Percentiles rank a stretch among this genome's conserved stretches.
phyloP scores from a whole-genome alignment of 1,140 invertebrate species.

The Leptinotarsa lineolata region DNA sequence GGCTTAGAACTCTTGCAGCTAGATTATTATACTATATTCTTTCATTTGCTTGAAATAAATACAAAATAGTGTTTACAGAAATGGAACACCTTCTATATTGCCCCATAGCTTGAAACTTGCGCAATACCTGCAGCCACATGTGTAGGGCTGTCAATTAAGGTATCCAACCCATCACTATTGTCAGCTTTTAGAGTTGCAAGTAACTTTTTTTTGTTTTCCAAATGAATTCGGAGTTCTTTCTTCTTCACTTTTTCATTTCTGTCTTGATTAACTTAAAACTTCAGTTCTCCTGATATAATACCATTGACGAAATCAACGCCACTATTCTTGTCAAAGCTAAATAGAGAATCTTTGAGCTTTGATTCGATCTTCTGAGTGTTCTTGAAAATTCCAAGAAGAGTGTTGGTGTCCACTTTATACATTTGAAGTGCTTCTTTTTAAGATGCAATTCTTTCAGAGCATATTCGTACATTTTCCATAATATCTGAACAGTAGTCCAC shows the following conservation, averaged over 20 bases:
- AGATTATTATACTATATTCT: slow-evolving; percentile 10
- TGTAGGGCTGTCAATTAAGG: slow-evolving; percentile 33
- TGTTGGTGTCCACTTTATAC: slow-evolving; percentile 56
- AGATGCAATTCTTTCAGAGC: slow-evolving; percentile 57
- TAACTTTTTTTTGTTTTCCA: slow-evolving; percentile 62
- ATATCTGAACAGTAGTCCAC: slow-evolving; percentile 58
- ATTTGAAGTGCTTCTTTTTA: slow-evolving; percentile 57
- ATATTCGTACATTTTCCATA: slow-evolving; percentile 58
- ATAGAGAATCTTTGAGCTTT: slow-evolving; percentile 46
- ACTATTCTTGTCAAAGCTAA: slow-evolving; percentile 35
- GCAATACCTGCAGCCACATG: slow-evolving; percentile 3
- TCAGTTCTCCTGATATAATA: slow-evolving; percentile 48
- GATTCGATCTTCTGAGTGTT: slow-evolving; percentile 52
- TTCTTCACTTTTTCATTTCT: slow-evolving; percentile 47
- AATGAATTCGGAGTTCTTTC: slow-evolving; percentile 44
- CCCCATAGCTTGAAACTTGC: not conserved
- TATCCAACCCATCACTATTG: slow-evolving; percentile 62
- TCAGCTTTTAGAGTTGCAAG: slow-evolving; percentile 68
- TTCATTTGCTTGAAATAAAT: not conserved
- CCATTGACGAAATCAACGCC: slow-evolving; percentile 45
- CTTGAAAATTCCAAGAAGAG: slow-evolving; percentile 56
- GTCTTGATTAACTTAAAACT: slow-evolving; percentile 44
- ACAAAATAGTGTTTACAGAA: not conserved
- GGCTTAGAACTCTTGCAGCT: too few species aligned
- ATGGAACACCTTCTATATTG: not conserved